Evolutionary conservation across 2,888 invertebrate genomes (phyloP), one percentile per base, ranked within the genome.

Genomic region (Aspidapion aeneum): DNA sequence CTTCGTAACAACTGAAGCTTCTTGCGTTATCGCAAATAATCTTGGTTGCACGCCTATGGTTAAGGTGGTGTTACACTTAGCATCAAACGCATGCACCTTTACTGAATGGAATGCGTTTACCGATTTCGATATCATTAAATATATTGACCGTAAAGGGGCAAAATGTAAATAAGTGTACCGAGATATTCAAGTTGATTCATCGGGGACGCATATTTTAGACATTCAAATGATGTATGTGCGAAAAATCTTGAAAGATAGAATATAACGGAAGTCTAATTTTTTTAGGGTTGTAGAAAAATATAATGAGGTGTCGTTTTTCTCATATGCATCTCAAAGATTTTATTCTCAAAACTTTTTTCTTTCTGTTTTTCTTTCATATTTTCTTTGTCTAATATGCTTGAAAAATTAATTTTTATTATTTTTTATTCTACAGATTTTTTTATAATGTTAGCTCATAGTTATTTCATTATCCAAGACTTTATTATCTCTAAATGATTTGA

Each of bases 91-190:
- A 35, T 35, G 35, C 35, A 35, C 35, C 35, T 35, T 35, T 35
- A 7, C 5, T 35, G 35, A 35, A 35, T 35, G 35, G 35, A 35
- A 35, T 35, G 18, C 52, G 52, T 52, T 19, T 52, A 52, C 52
- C 18, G 52, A 52, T 52, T 66, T 61, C 61, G 60, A 67, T 65
- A 58, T 60, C 18, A 65, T 59, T 63, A 65, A 64, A 66, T 68
- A 66, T 68, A 68, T 68, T 68, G 66, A 66, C 68, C 66, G 68
- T 63, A 68, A 68, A 64, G 66, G 68, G 67, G 67, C 67, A 50
- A 61, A 67, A 67, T 67, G 67, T 64, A 67, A 67, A 67, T 67
- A 67, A 54, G 65, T 63, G 52, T 63, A 64, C 59, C 21, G 60
- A 9, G 7, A 19, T 62, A 57, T 66, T 62, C 20, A 48, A 59